Percentiles rank a stretch among this genome's conserved stretches.
These are phyloP conservation scores for Ophion obscuratus DNA, from an alignment of 2,888 invertebrate species.

Conservation along the genomic window DNA sequence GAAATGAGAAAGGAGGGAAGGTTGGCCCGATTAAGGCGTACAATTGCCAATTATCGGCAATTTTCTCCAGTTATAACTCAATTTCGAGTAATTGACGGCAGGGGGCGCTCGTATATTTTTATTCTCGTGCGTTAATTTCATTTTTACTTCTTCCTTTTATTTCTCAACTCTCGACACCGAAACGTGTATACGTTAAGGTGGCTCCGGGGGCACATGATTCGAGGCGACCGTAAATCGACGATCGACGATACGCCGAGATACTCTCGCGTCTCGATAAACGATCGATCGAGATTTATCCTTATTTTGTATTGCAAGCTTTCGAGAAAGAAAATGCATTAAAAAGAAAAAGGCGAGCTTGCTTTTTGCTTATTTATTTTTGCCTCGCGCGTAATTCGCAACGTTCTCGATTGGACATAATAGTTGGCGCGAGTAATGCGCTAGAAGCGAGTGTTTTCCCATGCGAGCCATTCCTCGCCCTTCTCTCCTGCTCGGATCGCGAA, in stretches of 20 bases:
- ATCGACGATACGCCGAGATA: conserved; percentile 71
- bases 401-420: no score
- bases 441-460: conserved; percentile 17
- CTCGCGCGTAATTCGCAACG: no score
- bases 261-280: not conserved
- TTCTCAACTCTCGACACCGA: conserved; percentile 7
- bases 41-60: conserved; percentile 81
- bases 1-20: conserved; percentile 37
- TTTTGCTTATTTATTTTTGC: not conserved
- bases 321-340: no score
- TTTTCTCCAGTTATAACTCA: conserved; percentile 82
- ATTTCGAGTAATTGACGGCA: conserved; percentile 80
- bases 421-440: not conserved
- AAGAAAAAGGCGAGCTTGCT: not conserved
- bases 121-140: conserved; percentile 19
- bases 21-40: conserved; percentile 76
- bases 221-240: conserved; percentile 74
- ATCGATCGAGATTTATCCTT: conserved; percentile 53
- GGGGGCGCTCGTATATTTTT: conserved; percentile 39
- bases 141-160: not conserved
- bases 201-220: conserved; percentile 13
- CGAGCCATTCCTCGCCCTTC: not conserved
- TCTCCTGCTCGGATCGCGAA: conserved; percentile 32
- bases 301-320: no score
- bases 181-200: conserved; percentile 47